Percentiles rank a stretch among this genome's conserved stretches.
Evolutionary conservation across 2,888 invertebrate genomes (phyloP).

Genomic region (Apodemia hepburni): DNA sequence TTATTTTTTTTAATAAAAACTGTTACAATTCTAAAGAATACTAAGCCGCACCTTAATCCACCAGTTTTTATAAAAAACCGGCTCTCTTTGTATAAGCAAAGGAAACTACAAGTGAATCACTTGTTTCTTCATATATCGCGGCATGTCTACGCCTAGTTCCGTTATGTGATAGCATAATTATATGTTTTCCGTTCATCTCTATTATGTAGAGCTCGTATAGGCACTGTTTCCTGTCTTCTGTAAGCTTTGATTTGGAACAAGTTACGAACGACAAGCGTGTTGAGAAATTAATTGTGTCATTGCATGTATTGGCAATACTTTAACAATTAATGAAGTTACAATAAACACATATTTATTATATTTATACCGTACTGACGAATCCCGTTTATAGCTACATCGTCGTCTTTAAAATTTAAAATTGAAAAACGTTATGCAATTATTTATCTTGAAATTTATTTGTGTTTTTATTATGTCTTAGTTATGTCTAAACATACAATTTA

Average conservation of each 20-base stretch:
- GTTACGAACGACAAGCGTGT: conserved; percentile 24
- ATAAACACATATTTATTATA: too few relatives aligned
- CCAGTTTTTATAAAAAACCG: conserved; percentile 17
- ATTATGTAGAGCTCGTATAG: conserved; percentile 56
- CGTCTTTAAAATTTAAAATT: too few relatives aligned
- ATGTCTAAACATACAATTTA: too few relatives aligned
- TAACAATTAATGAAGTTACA: too few relatives aligned
- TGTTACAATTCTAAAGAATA: not conserved
- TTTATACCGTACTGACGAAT: too few relatives aligned
- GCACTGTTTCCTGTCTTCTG: conserved; percentile 63
- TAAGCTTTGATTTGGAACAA: conserved; percentile 40
- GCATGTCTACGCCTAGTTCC: conserved; percentile 44
- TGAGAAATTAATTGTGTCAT: not conserved
- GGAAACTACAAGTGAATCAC: conserved; percentile 63
- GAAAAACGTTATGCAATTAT: too few relatives aligned
- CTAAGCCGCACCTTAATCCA: conserved; percentile 11
- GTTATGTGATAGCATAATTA: conserved; percentile 68
- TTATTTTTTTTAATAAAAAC: too few relatives aligned
- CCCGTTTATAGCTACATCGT: too few relatives aligned
- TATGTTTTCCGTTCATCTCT: conserved; percentile 68
- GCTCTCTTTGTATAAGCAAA: conserved; percentile 39
- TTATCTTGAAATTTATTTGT: too few relatives aligned
- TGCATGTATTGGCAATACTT: too few relatives aligned
- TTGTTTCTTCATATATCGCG: conserved; percentile 43
- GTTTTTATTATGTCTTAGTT: too few relatives aligned